Percentiles rank a stretch among this genome's conserved stretches.
Conservation (phyloP, 2,113 vertebrate genomes). For the Anarhynchus alexandrinus region DNA sequence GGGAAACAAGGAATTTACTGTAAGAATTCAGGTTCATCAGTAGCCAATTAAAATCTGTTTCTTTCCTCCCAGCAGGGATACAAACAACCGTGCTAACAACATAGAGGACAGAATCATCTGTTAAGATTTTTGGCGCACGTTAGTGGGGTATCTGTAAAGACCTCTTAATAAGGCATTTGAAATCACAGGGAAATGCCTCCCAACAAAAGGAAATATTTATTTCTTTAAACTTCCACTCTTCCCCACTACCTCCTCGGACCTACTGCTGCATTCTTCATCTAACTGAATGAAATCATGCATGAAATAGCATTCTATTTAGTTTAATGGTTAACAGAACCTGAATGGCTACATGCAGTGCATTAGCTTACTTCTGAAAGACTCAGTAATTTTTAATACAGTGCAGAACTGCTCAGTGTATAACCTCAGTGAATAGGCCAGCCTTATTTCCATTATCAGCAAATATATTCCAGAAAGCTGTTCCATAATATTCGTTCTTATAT, state of each 20-base stretch:
- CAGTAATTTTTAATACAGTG: conserved; percentile 64
- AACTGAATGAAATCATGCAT: conserved; percentile 61
- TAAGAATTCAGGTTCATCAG: background rate
- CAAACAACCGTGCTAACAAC: background rate
- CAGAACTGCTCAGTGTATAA: conserved; percentile 32
- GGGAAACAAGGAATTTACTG: background rate
- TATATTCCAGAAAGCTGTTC: conserved; percentile 3
- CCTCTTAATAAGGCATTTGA: conserved; percentile 38
- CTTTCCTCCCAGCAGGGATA: background rate
- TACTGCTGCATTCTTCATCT: background rate
- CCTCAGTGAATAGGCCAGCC: background rate
- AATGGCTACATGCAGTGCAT: conserved; percentile 29
- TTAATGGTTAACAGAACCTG: conserved; percentile 59
- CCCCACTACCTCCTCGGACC: background rate
- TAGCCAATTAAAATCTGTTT: background rate
- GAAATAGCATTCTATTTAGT: conserved; percentile 68
- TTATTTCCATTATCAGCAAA: conserved; percentile 47
- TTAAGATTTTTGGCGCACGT: background rate
- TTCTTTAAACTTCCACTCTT: background rate
- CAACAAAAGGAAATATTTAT: background rate
- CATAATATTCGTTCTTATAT: background rate
- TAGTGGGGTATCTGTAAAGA: background rate
- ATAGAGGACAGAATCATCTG: background rate
- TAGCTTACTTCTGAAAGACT: conserved; percentile 36
- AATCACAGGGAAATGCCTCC: background rate